These are phyloP conservation scores for Ranitomeya imitator DNA, from an alignment of 2,113 vertebrate genomes.

Conservation along the genomic window DNA sequence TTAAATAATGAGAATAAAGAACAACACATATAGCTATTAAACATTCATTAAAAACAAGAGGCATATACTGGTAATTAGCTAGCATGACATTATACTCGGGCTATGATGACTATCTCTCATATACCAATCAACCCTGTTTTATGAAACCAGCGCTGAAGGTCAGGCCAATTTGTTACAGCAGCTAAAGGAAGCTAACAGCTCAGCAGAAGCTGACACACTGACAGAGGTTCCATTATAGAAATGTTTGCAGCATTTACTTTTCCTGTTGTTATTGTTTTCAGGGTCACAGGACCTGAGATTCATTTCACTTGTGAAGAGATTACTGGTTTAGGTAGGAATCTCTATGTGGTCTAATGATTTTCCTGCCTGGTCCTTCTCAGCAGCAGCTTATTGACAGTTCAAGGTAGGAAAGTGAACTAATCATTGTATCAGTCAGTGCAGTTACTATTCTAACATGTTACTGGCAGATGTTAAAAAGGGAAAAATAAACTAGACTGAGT, in stretches of 20 bases:
- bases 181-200: constrained; percentile 67
- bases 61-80: neutral
- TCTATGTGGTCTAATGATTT: constrained; percentile 58
- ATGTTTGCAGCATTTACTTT: constrained; percentile 69
- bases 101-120: neutral
- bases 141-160: constrained; percentile 63
- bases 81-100: neutral
- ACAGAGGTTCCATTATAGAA: constrained; percentile 69
- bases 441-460: neutral
- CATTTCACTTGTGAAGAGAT: constrained; percentile 65
- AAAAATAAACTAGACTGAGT: neutral
- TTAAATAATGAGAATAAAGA: neutral
- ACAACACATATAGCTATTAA: neutral
- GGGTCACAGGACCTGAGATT: constrained; percentile 66
- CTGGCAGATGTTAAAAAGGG: neutral
- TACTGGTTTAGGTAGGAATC: constrained; percentile 58
- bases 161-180: constrained; percentile 68
- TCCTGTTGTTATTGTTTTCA: constrained; percentile 66
- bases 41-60: neutral
- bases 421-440: neutral
- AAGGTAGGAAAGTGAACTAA: neutral
- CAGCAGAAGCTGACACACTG: constrained; percentile 65
- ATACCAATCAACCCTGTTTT: neutral
- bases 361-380: neutral
- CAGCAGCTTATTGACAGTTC: constrained; percentile 20